These are phyloP conservation scores for Oncorhynchus gorbuscha DNA, from an alignment of 2,113 vertebrate species.

Conservation along the genomic window DNA sequence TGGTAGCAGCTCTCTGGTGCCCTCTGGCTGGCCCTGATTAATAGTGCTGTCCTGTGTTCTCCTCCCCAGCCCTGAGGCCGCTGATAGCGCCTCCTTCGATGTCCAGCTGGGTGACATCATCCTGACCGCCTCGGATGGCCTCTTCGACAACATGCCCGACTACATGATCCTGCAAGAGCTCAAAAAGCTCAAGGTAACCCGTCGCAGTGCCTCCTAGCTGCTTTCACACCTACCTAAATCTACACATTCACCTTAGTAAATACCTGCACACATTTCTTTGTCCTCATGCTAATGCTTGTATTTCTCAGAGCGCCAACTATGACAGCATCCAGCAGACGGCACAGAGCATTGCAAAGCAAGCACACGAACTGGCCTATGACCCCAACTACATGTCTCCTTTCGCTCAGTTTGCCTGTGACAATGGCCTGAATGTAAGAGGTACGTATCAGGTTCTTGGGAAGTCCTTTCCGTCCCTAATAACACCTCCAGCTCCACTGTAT, in stretches of 20 bases:
- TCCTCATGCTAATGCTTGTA: constrained; percentile 1
- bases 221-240: too few relatives aligned
- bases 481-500: too few relatives aligned
- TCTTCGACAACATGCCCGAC: constrained; percentile 99
- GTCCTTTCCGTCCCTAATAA: too few relatives aligned
- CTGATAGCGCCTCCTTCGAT: constrained; percentile 94
- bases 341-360: constrained; percentile 95
- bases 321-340: constrained; percentile 97
- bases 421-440: constrained; percentile 98
- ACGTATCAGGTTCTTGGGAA: background rate
- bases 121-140: constrained; percentile 92
- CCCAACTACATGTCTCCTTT: constrained; percentile 99
- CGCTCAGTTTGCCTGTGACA: constrained; percentile 98
- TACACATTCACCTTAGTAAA: too few relatives aligned
- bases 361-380: constrained; percentile 95
- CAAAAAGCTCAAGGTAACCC: constrained; percentile 90
- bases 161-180: constrained; percentile 99
- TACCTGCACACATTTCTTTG: too few relatives aligned
- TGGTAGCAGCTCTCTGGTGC: constrained; percentile 26
- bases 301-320: constrained; percentile 87
- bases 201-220: background rate
- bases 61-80: constrained; percentile 86
- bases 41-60: background rate
- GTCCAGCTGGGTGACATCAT: constrained; percentile 98
- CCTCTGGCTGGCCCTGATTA: background rate